A percentile compares a stretch with the other conserved stretches of the same genome.
These are phyloP conservation scores for Muscidifurax raptorellus DNA, from an alignment of 1,140 invertebrate genomes.

Conservation along the genomic window DNA sequence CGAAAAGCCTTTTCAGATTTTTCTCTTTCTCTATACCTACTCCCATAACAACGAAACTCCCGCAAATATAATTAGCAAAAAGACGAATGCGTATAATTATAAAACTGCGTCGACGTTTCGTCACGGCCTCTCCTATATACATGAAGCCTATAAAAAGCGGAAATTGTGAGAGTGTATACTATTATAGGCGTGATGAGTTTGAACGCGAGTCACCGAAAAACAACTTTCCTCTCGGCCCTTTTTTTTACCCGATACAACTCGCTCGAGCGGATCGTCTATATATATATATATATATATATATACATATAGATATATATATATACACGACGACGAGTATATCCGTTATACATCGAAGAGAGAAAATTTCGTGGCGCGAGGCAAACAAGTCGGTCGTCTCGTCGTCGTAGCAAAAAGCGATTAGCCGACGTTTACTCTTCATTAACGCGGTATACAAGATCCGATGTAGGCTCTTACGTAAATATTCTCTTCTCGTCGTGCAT, in stretches of 20 bases:
- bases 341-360: background rate
- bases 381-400: background rate
- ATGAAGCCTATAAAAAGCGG: background rate
- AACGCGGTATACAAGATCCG: background rate
- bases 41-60: too few relatives aligned
- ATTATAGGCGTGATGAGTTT: background rate
- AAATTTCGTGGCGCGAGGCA: background rate
- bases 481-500: background rate
- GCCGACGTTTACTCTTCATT: constrained; percentile 27
- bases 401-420: background rate
- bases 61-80: background rate
- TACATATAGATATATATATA: too few relatives aligned
- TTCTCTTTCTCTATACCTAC: too few relatives aligned
- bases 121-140: background rate
- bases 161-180: background rate
- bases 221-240: background rate
- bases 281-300: too few relatives aligned
- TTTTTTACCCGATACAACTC: constrained; percentile 21
- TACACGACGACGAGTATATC: too few relatives aligned
- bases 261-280: constrained; percentile 32
- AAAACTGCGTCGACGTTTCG: background rate
- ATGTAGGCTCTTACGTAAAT: background rate
- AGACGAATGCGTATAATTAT: background rate
- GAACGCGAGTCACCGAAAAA: background rate
- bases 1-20: background rate